These are phyloP conservation scores for Plecturocebus donacophilus DNA, from an alignment of 2,113 vertebrate genomes.

Conservation along the genomic window DNA sequence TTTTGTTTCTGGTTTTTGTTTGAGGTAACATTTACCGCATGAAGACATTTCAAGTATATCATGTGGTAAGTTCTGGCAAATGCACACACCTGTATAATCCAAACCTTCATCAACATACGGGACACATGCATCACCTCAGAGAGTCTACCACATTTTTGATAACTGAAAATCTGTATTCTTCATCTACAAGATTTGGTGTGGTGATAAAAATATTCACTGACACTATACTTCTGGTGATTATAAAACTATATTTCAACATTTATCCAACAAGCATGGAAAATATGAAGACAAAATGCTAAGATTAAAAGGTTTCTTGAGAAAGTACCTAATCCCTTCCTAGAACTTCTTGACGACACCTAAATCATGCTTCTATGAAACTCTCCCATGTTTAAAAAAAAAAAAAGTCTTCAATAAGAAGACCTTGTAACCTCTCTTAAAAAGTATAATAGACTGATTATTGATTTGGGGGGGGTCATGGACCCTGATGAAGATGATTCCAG, in stretches of 20 bases:
- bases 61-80: background rate
- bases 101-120: background rate
- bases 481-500: background rate
- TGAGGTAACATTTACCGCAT: background rate
- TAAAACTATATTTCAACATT: background rate
- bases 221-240: background rate
- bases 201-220: background rate
- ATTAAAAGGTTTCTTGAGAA: constrained; percentile 4
- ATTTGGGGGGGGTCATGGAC: background rate
- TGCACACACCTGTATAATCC: background rate
- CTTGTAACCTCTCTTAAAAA: background rate
- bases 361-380: background rate
- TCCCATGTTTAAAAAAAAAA: background rate
- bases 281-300: background rate
- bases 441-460: background rate
- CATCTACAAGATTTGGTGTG: background rate
- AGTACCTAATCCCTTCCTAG: background rate
- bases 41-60: background rate
- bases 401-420: background rate
- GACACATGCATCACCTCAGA: background rate
- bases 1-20: background rate
- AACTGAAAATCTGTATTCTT: background rate
- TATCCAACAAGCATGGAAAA: constrained; percentile 21
- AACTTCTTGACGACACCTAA: background rate
- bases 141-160: background rate